Base-by-base conservation (phyloP, 1,140 invertebrate genomes). In the Pemphigus obesinymphae region DNA sequence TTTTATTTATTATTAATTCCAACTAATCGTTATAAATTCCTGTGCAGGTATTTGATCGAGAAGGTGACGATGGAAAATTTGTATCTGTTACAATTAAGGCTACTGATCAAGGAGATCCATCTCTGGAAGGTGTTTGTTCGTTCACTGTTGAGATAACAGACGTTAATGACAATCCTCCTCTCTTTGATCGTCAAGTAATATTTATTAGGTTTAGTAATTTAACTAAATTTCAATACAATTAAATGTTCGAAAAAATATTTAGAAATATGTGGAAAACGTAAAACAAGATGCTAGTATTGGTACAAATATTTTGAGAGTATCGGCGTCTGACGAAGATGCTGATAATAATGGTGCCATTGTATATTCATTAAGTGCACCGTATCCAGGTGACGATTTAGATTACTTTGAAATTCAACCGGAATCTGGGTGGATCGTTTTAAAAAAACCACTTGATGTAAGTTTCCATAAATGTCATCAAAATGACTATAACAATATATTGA, bases 111-210 rank as follows among this genome's bases (percentile, higher is more conserved):
- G 96, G 96, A n/a, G 95, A 96, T 87, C 96, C 96, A 15, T 96
- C 94, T 6, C 86, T 97, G 80, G 96, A 97, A 88, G 95, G 96
- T 48, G 96, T 97, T 82, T 97, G 96, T 86, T 97, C 95, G 0
- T 97, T 98, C 85, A 97, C 96, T 7, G 96, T 98, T 48, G 96
- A 98, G 89, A 97, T 98, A 45, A 96, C 95, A 1, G 96, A 97
- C 87, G 94, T 96, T 2, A 97, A 98, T 85, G 96, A 95, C 85
- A 97, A 97, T 88, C 95, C 95, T 20, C 96, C 96, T 3, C 88
- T 97, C 31, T 97, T 97, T 88, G 96, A 97, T 88, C 90, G 96
- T 89, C 95, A 97, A 91, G 95, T 96, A 90, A 87, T 17, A 34
- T 76, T 81, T 73, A n/a, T n/a, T n/a, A n/a, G n/a, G n/a, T n/a